Percentiles rank a stretch among this genome's conserved stretches.
phyloP scores from a whole-genome alignment of 2,113 vertebrate species.

The Rhinolophus sinicus region DNA sequence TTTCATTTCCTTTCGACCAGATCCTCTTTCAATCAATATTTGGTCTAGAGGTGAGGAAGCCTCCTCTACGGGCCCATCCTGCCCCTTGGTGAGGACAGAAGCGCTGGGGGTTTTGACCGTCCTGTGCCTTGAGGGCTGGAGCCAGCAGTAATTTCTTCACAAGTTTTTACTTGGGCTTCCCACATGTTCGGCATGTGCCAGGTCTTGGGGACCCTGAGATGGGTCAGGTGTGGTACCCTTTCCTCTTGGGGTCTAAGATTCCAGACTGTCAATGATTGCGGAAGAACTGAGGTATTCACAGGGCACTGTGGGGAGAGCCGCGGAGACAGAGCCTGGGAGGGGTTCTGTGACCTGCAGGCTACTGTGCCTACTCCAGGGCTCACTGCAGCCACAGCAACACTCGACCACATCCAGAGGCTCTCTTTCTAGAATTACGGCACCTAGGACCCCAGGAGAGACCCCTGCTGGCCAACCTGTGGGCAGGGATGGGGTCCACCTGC shows the following conservation, averaged over 20 bases:
- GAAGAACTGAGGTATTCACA: background rate
- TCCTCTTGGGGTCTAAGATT: background rate
- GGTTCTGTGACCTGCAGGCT: background rate
- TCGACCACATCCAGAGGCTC: background rate
- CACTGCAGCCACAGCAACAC: accelerated
- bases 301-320: background rate
- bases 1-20: background rate
- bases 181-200: background rate
- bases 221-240: background rate
- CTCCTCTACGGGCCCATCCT: accelerated
- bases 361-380: background rate
- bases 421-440: background rate
- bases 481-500: background rate
- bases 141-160: background rate
- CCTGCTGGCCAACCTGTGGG: accelerated
- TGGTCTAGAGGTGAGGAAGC: background rate
- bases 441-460: background rate
- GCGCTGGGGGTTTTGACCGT: background rate
- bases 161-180: background rate
- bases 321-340: background rate
- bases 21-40: background rate
- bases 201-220: background rate
- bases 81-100: background rate
- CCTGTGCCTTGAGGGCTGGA: too few relatives aligned
- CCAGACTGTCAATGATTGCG: background rate